These are phyloP conservation scores for Empidonax traillii DNA, from an alignment of 2,113 vertebrate genomes.

Conservation along the genomic window DNA sequence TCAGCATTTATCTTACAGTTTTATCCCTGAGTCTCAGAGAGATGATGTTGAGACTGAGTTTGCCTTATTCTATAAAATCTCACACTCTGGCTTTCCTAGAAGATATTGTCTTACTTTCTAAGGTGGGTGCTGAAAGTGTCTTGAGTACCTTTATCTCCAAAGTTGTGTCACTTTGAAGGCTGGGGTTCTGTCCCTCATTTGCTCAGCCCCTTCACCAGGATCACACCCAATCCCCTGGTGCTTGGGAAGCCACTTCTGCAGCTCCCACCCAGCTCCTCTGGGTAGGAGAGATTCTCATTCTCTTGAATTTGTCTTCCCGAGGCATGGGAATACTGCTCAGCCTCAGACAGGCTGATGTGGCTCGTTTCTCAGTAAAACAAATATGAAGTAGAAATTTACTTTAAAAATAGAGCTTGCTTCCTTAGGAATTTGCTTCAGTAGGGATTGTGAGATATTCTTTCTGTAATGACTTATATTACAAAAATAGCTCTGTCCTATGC, in stretches of 20 bases:
- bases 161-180: not conserved
- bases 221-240: accelerated
- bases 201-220: accelerated
- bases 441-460: not conserved
- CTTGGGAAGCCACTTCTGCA: not conserved
- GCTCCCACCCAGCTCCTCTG: not conserved
- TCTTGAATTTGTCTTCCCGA: not conserved
- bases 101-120: not conserved
- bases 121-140: not conserved
- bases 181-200: not conserved
- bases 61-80: not conserved
- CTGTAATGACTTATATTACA: constrained; percentile 9
- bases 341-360: not conserved
- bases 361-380: not conserved
- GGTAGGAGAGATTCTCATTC: not conserved
- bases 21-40: not conserved
- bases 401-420: not conserved
- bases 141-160: not conserved
- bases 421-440: constrained; percentile 10
- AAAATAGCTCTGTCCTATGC: constrained; percentile 6
- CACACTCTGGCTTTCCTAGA: not conserved
- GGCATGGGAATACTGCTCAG: not conserved
- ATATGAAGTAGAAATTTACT: not conserved
- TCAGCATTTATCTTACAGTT: not conserved
- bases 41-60: not conserved